Evolutionary conservation across 2,113 vertebrate species (phyloP), one percentile per base, ranked within the genome.

Genomic region (Ciconia maguari): DNA sequence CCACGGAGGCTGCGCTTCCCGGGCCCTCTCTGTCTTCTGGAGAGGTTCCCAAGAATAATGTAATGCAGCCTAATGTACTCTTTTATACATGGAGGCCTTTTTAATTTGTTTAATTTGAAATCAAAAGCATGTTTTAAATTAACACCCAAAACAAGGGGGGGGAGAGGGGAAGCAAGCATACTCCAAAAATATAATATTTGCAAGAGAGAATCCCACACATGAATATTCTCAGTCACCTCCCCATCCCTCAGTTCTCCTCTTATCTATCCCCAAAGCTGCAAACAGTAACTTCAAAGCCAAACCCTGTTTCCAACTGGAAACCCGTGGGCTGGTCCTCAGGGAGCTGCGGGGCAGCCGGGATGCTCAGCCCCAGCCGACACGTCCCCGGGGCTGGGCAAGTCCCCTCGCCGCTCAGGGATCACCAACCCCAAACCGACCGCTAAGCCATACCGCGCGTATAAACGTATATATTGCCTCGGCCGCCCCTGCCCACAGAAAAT

Each of bases 401-500:
- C 11, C 38, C 42, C 26, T 21, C 52, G 69, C 25, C 3, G 2
- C 89, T 58, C 49, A 46, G 41, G 49, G 34, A 75, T 15, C 51
- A 3, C 46, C 15, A 25, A 30, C 25, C 64, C 64, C 15, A 7
- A 48, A 60, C 6, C 0, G 3, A 21, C 30, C 74, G 4, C 34
- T 1, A 0, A 0, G 1, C 34, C n/a, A 52, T 3, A 0, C 4
- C 16, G 8, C 52, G 3, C 3, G 7, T 0, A 6, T 1, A 30
- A 74, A 42, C 6, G 8, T 12, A 2, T 13, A 3, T 8, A 5
- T 10, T 18, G 55, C 36, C 64, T 34, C 3, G 17, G 32, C 18
- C 10, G 54, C 36, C 20, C 3, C 54, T 7, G 10, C 69, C 60
- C 60, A 12, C 0, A 7, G 77, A 12, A 62, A 66, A 32, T 0